Evolutionary conservation across 2,888 invertebrate genomes (phyloP).

Genomic region (Uloborus plumipes): DNA sequence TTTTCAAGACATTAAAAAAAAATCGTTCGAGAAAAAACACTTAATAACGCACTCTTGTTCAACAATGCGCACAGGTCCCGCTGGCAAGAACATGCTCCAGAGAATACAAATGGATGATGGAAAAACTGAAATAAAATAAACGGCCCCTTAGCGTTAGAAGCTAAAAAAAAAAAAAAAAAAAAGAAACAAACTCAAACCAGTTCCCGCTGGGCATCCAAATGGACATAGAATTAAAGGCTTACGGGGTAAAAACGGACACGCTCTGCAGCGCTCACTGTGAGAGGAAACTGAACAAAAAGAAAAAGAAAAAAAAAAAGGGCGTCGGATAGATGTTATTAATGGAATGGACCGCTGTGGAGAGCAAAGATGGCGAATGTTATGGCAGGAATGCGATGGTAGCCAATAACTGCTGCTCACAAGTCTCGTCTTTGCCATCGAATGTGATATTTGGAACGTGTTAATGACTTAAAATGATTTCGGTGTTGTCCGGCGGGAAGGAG

Average conservation of each 20-base stretch:
- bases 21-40: no score
- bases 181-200: constrained; percentile 4
- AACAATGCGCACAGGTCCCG: constrained; percentile 28
- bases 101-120: background rate
- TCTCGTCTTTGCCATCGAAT: no score
- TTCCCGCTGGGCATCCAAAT: constrained; percentile 38
- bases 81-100: background rate
- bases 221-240: constrained; percentile 54
- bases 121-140: background rate
- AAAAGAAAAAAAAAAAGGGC: constrained; percentile 5
- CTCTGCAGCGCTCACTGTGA: constrained; percentile 17
- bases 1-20: no score
- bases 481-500: no score
- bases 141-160: no score
- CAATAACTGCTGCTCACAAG: constrained; percentile 19
- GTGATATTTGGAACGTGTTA: no score
- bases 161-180: constrained; percentile 10
- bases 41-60: background rate
- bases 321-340: constrained; percentile 21
- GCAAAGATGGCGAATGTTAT: constrained; percentile 3
- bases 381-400: constrained; percentile 33
- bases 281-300: constrained; percentile 25
- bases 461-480: no score
- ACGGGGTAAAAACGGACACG: constrained; percentile 37
- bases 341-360: constrained; percentile 9